phyloP scores from a whole-genome alignment of 1,140 invertebrate species.

The Coelopa frigida region DNA sequence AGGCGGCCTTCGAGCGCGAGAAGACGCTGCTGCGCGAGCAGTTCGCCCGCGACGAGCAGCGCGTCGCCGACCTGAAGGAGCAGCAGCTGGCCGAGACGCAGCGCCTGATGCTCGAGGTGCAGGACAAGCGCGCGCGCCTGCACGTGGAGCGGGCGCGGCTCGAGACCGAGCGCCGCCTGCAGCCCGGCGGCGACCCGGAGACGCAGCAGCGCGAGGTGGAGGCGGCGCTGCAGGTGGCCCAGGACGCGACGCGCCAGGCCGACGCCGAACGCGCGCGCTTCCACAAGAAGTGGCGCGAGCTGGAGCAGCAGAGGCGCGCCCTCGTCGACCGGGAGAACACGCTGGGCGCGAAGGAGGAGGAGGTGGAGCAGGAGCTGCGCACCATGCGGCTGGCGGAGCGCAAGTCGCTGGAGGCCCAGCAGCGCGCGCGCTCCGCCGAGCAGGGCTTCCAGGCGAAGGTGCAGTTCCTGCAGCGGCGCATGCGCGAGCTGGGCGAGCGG shows the following conservation, averaged over 20 bases:
- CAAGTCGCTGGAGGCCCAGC: slow-evolving; percentile 33
- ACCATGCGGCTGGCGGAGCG: slow-evolving; percentile 30
- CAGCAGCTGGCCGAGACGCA: slow-evolving; percentile 45
- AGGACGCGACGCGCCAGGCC: slow-evolving; percentile 45
- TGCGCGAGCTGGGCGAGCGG: slow-evolving; percentile 28
- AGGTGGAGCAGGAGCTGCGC: slow-evolving; percentile 29
- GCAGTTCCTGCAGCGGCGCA: slow-evolving; percentile 27
- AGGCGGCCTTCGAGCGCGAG: slow-evolving; percentile 44
- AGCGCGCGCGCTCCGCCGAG: slow-evolving; percentile 36
- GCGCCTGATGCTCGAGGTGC: slow-evolving; percentile 39
- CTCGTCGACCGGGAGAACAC: slow-evolving; percentile 43
- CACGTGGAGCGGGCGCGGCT: slow-evolving; percentile 44
- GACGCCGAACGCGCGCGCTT: slow-evolving; percentile 45
- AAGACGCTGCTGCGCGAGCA: slow-evolving; percentile 40
- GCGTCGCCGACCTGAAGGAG: slow-evolving; percentile 42
- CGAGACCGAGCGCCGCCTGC: slow-evolving; percentile 43
- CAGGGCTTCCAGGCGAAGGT: slow-evolving; percentile 34
- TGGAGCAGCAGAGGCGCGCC: slow-evolving; percentile 43
- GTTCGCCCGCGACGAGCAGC: slow-evolving; percentile 35
- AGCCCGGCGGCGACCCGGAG: slow-evolving; percentile 31
- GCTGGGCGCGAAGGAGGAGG: slow-evolving; percentile 38
- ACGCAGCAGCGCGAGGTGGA: slow-evolving; percentile 46
- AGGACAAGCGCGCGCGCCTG: slow-evolving; percentile 44
- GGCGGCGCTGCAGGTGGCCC: slow-evolving; percentile 46
- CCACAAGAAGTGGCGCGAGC: slow-evolving; percentile 41